phyloP scores from a whole-genome alignment of 2,888 invertebrate species.

The Kryphioiulus occultus region DNA sequence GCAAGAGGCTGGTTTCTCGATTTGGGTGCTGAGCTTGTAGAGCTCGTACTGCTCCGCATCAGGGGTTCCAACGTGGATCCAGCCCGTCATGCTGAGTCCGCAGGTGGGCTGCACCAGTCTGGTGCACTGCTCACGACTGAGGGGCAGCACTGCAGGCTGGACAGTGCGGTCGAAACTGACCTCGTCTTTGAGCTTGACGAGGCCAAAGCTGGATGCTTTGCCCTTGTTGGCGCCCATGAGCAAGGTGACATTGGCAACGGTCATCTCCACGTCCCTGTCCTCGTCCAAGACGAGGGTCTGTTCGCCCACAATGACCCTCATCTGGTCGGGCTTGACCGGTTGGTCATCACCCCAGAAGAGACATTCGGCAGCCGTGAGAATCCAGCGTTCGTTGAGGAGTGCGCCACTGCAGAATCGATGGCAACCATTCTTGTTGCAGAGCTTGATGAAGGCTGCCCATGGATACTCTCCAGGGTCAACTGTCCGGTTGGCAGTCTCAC shows the following conservation, averaged over 20 bases:
- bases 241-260: background rate
- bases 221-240: background rate
- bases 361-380: conserved; percentile 48
- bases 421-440: conserved; percentile 43
- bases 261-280: conserved; percentile 48
- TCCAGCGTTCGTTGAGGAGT: conserved; percentile 37
- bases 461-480: conserved; percentile 48
- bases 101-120: conserved; percentile 33
- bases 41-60: conserved; percentile 49
- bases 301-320: conserved; percentile 51
- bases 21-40: conserved; percentile 46
- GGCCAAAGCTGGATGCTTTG: background rate
- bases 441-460: conserved; percentile 48
- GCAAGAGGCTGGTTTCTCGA: background rate
- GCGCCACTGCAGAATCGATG: conserved; percentile 44
- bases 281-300: conserved; percentile 44
- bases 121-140: conserved; percentile 39
- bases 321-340: background rate
- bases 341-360: background rate
- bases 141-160: conserved; percentile 49
- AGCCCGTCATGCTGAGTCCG: conserved; percentile 50
- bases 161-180: conserved; percentile 47
- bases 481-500: conserved; percentile 49
- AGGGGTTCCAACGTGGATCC: conserved; percentile 43
- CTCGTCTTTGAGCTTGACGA: conserved; percentile 39